Evolutionary conservation across 2,113 vertebrate species (phyloP).

Genomic region (Illadopsis cleaveri): DNA sequence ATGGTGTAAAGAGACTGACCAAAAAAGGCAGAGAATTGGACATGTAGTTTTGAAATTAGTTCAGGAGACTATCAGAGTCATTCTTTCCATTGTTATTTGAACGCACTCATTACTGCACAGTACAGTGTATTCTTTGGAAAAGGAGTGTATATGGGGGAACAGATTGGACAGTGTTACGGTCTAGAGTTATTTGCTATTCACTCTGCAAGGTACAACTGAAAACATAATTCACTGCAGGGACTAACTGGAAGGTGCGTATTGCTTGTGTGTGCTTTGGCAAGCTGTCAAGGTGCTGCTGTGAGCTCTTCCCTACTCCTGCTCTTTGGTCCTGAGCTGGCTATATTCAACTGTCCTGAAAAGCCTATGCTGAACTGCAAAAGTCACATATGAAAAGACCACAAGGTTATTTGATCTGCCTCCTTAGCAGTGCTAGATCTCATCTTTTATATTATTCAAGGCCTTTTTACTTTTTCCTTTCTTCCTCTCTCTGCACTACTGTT

Average conservation of each 20-base stretch:
- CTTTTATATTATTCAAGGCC: background rate
- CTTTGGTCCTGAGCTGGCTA: background rate
- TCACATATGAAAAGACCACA: background rate
- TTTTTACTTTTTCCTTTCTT: background rate
- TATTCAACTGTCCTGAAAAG: background rate
- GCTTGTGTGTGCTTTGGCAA: background rate
- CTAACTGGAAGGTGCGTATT: background rate
- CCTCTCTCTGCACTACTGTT: background rate
- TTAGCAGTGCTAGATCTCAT: background rate
- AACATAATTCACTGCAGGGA: conserved; percentile 42
- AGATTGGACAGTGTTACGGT: conserved; percentile 39
- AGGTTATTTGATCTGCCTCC: background rate
- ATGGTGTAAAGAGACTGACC: conserved; percentile 27
- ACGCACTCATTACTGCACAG: conserved; percentile 2
- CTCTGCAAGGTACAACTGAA: conserved; percentile 7
- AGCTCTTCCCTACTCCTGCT: background rate
- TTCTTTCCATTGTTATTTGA: conserved; percentile 67
- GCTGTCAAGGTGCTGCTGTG: background rate
- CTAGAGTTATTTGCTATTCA: conserved; percentile 40
- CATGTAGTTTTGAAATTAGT: conserved; percentile 12
- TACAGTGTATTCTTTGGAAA: conserved; percentile 63
- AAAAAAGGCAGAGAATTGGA: conserved; percentile 63
- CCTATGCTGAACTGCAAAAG: background rate
- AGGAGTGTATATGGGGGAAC: conserved; percentile 20
- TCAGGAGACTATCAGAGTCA: conserved; percentile 32